These are phyloP conservation scores for Hybos culiciformis DNA, from an alignment of 2,888 invertebrate species.

Conservation along the genomic window DNA sequence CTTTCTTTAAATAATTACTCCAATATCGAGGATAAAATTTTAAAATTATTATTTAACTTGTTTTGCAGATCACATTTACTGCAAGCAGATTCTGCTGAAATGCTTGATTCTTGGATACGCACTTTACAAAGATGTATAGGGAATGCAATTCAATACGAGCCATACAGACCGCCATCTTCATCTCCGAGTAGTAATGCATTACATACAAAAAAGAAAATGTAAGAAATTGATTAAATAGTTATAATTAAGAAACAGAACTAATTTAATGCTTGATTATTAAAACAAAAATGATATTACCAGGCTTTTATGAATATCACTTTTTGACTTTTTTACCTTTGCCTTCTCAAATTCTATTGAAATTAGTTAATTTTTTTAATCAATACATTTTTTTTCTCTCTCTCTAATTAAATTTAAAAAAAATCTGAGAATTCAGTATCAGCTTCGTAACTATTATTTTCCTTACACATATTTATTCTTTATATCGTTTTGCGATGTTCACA, in stretches of 20 bases:
- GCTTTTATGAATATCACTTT: too few species aligned
- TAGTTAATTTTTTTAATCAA: too few species aligned
- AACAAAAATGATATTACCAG: too few species aligned
- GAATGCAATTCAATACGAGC: constrained; percentile 43
- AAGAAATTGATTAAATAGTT: constrained; percentile 13
- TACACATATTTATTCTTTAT: too few species aligned
- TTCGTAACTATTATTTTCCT: too few species aligned
- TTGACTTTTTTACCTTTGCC: too few species aligned
- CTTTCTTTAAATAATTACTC: not conserved
- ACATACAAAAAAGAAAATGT: constrained; percentile 31
- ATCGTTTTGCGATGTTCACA: too few species aligned
- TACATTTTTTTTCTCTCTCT: too few species aligned
- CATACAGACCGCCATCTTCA: constrained; percentile 28
- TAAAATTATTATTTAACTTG: not conserved
- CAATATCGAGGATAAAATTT: not conserved
- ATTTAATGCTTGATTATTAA: not conserved
- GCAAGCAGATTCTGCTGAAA: constrained; percentile 94
- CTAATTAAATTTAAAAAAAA: too few species aligned
- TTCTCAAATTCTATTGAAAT: too few species aligned
- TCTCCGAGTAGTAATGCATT: constrained; percentile 26
- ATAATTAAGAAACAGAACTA: not conserved
- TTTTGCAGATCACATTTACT: constrained; percentile 74
- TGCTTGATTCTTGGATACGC: constrained; percentile 76
- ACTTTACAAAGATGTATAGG: constrained; percentile 82
- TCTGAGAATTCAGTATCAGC: too few species aligned